Evolutionary conservation across 2,888 invertebrate genomes (phyloP).

Genomic region (Linnaemya tessellans): DNA sequence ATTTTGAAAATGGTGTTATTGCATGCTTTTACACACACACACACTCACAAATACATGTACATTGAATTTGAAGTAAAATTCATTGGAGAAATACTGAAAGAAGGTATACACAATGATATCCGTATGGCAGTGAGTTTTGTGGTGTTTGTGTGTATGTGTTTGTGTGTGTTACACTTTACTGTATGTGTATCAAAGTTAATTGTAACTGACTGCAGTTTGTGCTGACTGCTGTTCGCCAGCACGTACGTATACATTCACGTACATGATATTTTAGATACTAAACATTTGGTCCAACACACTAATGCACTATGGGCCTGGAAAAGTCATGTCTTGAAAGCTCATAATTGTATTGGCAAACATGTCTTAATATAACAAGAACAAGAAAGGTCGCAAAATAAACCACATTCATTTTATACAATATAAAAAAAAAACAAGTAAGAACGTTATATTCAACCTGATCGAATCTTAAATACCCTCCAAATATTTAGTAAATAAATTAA

Average conservation of each 20-base stretch:
- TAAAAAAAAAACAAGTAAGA: no score
- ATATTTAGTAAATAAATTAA: no score
- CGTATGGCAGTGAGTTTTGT: background rate
- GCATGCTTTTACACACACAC: no score
- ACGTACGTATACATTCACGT: constrained; percentile 44
- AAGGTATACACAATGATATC: background rate
- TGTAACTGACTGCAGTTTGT: constrained; percentile 69
- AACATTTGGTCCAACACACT: background rate
- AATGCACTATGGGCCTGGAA: constrained; percentile 28
- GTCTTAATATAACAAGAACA: no score
- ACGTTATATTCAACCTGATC: no score
- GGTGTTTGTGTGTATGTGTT: background rate
- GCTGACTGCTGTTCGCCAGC: constrained; percentile 65
- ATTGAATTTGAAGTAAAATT: constrained; percentile 13
- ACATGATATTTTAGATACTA: constrained; percentile 40
- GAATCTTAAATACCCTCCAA: no score
- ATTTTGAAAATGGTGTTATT: constrained; percentile 44
- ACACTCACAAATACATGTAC: background rate
- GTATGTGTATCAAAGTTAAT: constrained; percentile 64
- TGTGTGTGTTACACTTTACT: constrained; percentile 2
- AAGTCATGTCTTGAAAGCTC: background rate
- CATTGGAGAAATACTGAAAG: background rate
- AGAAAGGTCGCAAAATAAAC: no score
- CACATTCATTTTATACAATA: no score
- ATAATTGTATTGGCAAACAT: background rate